Conservation (phyloP, 2,797 vertebrate species). For the Platyrinchus mystaceus region DNA sequence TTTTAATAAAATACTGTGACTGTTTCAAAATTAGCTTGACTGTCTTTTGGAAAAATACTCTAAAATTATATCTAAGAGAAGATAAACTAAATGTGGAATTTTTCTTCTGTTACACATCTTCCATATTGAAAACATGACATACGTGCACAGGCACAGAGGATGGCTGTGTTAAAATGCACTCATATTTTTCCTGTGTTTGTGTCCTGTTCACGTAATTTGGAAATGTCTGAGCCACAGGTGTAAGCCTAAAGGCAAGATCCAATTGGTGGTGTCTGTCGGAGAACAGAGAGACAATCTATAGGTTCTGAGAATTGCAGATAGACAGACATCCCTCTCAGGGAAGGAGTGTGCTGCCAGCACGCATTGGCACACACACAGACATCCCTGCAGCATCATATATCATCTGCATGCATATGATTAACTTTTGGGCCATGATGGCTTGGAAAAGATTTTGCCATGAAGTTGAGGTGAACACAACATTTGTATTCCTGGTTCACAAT, state of each 20-base stretch:
- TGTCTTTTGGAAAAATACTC: neutral
- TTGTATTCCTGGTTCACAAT: neutral
- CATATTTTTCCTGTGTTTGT: neutral
- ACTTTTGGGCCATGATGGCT: neutral
- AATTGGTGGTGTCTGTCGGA: neutral
- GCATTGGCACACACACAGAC: neutral
- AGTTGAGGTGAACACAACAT: neutral
- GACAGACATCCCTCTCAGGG: neutral
- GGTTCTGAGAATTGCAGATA: neutral
- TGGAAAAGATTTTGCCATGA: neutral
- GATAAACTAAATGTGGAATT: neutral
- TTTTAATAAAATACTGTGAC: neutral
- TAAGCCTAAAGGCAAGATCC: neutral
- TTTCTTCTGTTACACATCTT: neutral
- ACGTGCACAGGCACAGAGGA: rapidly evolving
- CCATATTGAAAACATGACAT: neutral
- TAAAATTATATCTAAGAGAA: neutral
- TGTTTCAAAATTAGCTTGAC: neutral
- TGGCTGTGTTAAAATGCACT: neutral
- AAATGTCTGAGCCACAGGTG: neutral
- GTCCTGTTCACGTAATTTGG: neutral
- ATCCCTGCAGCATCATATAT: neutral
- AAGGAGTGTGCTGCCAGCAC: neutral
- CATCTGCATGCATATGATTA: neutral
- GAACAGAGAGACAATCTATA: neutral